Conservation (phyloP, 2,888 invertebrate genomes). For the Sepioteuthis lessoniana region DNA sequence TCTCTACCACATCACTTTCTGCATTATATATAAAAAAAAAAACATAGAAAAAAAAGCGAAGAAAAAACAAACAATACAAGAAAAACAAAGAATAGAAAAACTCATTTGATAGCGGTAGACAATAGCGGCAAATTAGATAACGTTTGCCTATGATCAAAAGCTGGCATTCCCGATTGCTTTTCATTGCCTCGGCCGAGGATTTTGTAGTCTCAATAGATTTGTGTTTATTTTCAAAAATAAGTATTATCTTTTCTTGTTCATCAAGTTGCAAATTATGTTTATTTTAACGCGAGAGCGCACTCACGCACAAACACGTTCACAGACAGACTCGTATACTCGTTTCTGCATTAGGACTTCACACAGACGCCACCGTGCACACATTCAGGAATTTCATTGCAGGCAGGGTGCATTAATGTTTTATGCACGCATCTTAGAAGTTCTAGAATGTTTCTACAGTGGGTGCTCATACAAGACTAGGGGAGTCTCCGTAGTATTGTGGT, state of each 20-base stretch:
- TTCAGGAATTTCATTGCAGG: too few relatives aligned
- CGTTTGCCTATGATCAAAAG: not conserved
- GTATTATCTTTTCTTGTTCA: not conserved
- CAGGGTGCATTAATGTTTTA: too few relatives aligned
- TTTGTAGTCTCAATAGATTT: not conserved
- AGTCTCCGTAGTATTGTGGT: too few relatives aligned
- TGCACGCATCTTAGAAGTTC: too few relatives aligned
- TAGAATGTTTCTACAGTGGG: too few relatives aligned
- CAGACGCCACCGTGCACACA: too few relatives aligned
- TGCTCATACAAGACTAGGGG: too few relatives aligned
- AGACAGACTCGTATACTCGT: not conserved
- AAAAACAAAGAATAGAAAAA: not conserved
- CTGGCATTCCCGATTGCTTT: not conserved
- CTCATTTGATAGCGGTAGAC: not conserved
- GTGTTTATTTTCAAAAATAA: constrained; percentile 2
- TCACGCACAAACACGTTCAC: not conserved
- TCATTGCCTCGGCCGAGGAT: not conserved
- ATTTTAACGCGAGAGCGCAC: not conserved
- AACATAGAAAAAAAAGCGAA: not conserved
- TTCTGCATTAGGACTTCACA: too few relatives aligned
- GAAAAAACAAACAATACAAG: not conserved
- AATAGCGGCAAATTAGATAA: not conserved
- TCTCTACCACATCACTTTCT: not conserved
- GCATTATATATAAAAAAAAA: not conserved
- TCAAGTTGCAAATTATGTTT: constrained; percentile 3